These are phyloP conservation scores for Indri indri DNA, from an alignment of 2,113 vertebrate species.

Conservation along the genomic window DNA sequence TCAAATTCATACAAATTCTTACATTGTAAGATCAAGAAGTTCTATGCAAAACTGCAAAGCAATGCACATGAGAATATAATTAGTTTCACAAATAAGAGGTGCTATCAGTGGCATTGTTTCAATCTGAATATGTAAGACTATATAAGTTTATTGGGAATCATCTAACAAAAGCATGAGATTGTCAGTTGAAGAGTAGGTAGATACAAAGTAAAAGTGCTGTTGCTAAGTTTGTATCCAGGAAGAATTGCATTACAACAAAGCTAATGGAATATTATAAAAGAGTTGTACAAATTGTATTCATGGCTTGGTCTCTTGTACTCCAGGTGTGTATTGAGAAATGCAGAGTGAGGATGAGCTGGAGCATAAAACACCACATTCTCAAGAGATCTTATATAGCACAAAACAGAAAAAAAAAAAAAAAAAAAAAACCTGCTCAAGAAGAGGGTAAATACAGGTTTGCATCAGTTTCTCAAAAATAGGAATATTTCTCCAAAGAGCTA, in stretches of 20 bases:
- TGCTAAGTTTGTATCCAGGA: background rate
- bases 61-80: background rate
- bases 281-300: background rate
- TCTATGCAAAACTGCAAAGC: background rate
- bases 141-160: background rate
- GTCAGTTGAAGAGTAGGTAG: background rate
- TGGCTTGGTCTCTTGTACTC: conserved; percentile 7
- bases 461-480: background rate
- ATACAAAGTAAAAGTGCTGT: background rate
- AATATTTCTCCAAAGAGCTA: background rate
- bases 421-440: background rate
- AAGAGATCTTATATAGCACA: background rate
- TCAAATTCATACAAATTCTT: background rate
- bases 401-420: background rate
- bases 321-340: background rate
- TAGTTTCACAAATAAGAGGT: background rate
- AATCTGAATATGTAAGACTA: background rate
- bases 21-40: background rate
- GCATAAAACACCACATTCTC: background rate
- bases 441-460: background rate
- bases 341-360: background rate
- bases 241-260: background rate
- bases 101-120: background rate
- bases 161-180: background rate
- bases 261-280: background rate